A percentile compares a stretch with the other conserved stretches of the same genome.
Evolutionary conservation across 2,888 invertebrate species (phyloP).

Genomic region (Ganaspis brasiliensis): DNA sequence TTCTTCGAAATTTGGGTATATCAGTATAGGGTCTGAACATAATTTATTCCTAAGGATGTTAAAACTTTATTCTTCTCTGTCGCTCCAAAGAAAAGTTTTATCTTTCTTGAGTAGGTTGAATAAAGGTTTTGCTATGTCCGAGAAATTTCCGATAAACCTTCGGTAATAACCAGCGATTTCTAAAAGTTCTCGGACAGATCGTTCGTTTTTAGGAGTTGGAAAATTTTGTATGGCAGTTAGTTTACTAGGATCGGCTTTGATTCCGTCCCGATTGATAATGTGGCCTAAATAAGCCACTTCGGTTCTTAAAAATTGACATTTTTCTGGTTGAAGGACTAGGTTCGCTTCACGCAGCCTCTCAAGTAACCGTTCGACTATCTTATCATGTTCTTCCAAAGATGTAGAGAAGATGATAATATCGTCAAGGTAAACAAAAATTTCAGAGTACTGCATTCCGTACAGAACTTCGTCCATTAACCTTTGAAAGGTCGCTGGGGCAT

Average conservation of each 20-base stretch:
- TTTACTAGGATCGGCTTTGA: background rate
- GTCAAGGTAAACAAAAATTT: conserved; percentile 33
- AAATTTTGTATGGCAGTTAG: too few relatives aligned
- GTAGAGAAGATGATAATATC: conserved; percentile 3
- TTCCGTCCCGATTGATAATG: background rate
- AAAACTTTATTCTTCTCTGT: too few relatives aligned
- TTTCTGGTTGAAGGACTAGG: background rate
- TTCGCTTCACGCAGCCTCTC: background rate
- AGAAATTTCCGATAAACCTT: too few relatives aligned
- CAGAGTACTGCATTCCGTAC: background rate
- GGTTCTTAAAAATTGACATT: background rate
- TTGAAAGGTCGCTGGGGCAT: background rate
- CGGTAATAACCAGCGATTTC: too few relatives aligned
- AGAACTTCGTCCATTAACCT: background rate
- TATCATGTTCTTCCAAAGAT: background rate
- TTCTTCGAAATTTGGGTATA: too few relatives aligned
- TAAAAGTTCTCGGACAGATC: too few relatives aligned
- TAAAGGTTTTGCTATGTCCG: too few relatives aligned
- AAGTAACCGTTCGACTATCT: background rate
- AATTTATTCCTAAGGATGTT: too few relatives aligned
- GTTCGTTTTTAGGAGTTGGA: too few relatives aligned
- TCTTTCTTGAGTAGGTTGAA: too few relatives aligned
- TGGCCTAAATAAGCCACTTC: conserved; percentile 19
- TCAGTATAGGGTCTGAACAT: too few relatives aligned
- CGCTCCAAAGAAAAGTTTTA: too few relatives aligned